phyloP scores from a whole-genome alignment of 2,113 vertebrate species.

The Miniopterus natalensis region DNA sequence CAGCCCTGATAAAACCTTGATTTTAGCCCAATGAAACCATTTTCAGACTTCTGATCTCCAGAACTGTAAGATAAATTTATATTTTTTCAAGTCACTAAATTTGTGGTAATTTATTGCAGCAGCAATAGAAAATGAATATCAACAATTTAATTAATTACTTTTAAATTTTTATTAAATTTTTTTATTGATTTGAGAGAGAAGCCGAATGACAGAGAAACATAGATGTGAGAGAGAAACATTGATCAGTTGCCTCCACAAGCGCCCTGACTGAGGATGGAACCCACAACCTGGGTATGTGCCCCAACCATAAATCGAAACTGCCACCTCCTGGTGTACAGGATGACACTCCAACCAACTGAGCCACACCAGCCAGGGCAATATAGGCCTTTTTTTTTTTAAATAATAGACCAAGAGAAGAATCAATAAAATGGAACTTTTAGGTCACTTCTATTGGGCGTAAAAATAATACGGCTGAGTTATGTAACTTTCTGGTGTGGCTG shows the following conservation, averaged over 20 bases:
- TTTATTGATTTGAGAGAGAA: background rate
- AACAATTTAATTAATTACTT: background rate
- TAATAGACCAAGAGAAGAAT: slow-evolving; percentile 28
- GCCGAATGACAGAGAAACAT: background rate
- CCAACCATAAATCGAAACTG: background rate
- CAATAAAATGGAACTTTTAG: slow-evolving; percentile 4
- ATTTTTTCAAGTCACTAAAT: slow-evolving; percentile 11
- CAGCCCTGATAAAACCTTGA: background rate
- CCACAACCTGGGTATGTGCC: background rate
- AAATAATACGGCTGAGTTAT: slow-evolving; percentile 46
- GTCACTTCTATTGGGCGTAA: background rate
- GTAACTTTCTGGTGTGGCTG: background rate
- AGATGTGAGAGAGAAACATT: background rate
- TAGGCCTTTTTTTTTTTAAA: background rate
- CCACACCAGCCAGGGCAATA: background rate
- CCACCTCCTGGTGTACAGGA: background rate
- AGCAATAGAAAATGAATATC: slow-evolving; percentile 39
- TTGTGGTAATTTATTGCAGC: slow-evolving; percentile 13
- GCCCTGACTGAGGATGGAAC: no score
- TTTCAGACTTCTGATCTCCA: slow-evolving; percentile 10
- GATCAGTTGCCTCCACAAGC: background rate
- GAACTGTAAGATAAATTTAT: slow-evolving; percentile 12
- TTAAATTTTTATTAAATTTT: background rate
- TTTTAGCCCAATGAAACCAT: background rate
- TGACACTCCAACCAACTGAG: background rate